Conservation (phyloP, 2,113 vertebrate species). For the Indri indri region DNA sequence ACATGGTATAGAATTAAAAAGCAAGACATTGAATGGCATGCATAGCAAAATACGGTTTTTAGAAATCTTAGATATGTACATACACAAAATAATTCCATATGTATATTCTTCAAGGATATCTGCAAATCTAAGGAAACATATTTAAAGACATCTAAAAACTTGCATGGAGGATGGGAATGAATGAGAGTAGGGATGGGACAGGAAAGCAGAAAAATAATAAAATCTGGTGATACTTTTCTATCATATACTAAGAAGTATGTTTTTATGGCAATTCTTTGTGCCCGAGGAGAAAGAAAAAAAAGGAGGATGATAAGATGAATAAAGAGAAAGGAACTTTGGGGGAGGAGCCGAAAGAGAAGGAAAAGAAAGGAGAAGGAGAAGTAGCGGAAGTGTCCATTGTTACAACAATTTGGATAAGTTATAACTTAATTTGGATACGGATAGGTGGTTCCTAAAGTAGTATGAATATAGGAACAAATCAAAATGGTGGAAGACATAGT, state of each 20-base stretch:
- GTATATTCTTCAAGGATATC: not conserved
- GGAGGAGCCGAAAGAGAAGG: not conserved
- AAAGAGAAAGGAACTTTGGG: not conserved
- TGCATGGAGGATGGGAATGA: not conserved
- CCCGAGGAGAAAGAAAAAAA: not conserved
- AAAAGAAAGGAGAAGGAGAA: not conserved
- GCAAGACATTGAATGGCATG: not conserved
- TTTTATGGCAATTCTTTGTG: not conserved
- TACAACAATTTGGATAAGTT: not conserved
- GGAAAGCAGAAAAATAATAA: not conserved
- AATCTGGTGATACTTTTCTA: not conserved
- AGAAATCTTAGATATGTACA: not conserved
- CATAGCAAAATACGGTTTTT: not conserved
- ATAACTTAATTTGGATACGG: not conserved
- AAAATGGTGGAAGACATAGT: not conserved
- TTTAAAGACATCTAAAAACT: not conserved
- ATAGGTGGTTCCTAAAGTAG: not conserved
- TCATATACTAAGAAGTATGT: not conserved
- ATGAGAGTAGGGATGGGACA: not conserved
- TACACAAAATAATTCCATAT: not conserved
- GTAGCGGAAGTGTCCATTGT: not conserved
- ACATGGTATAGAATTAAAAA: conserved; percentile 18
- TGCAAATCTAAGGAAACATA: not conserved
- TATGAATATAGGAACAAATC: not conserved
- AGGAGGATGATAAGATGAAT: not conserved